phyloP scores from a whole-genome alignment of 2,888 invertebrate genomes.

The Drosophila tripunctata region DNA sequence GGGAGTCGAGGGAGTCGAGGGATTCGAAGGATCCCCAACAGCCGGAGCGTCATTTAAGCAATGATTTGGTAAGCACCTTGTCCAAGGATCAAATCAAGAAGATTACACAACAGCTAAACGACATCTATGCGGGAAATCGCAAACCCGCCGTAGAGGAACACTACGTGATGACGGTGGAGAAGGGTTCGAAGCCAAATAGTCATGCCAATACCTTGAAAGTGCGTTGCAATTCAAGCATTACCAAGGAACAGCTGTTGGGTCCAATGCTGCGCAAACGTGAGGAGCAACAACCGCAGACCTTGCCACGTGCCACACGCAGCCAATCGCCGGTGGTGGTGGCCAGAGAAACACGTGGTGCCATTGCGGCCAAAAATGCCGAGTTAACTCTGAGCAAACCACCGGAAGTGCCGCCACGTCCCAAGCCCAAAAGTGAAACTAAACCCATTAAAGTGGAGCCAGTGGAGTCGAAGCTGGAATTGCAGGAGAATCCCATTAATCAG shows the following conservation, averaged over 20 bases:
- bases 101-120: constrained; percentile 91
- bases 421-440: constrained; percentile 19
- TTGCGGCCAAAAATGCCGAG: constrained; percentile 86
- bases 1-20: constrained; percentile 86
- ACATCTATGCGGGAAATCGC: constrained; percentile 88
- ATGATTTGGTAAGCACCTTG: constrained; percentile 92
- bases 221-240: constrained; percentile 86
- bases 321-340: constrained; percentile 84
- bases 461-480: constrained; percentile 12
- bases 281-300: constrained; percentile 85
- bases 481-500: constrained; percentile 86
- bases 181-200: constrained; percentile 79
- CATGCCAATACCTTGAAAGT: constrained; percentile 85
- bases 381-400: constrained; percentile 78
- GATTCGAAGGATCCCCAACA: constrained; percentile 82
- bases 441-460: constrained; percentile 18
- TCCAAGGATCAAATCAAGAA: constrained; percentile 93
- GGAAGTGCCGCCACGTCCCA: constrained; percentile 67
- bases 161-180: constrained; percentile 87
- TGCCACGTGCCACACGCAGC: constrained; percentile 82
- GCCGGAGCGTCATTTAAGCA: constrained; percentile 88
- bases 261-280: constrained; percentile 79
- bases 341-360: constrained; percentile 87
- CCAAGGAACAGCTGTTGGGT: constrained; percentile 84
- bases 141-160: constrained; percentile 83